Conservation (phyloP, 2,797 vertebrate species). For the Craterocephalus amniculus region DNA sequence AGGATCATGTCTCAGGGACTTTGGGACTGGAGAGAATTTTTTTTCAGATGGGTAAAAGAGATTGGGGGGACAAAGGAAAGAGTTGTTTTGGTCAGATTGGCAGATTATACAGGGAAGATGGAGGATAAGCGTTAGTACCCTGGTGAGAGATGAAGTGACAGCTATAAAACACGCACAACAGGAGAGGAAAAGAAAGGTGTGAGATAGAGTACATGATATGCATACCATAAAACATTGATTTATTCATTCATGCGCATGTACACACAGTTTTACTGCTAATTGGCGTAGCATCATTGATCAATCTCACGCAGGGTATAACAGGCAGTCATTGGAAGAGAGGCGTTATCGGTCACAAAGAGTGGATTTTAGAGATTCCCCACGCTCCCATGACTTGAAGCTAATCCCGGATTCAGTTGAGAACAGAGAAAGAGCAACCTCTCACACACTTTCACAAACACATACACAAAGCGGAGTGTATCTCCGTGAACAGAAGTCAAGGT, state of each 20-base stretch:
- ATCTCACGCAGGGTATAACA: constrained; percentile 31
- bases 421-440: constrained; percentile 19
- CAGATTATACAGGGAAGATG: constrained; percentile 29
- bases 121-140: constrained; percentile 37
- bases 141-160: constrained; percentile 42
- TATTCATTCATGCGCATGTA: constrained; percentile 22
- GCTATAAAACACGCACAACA: constrained; percentile 31
- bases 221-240: constrained; percentile 28
- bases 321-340: constrained; percentile 41
- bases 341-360: constrained; percentile 53
- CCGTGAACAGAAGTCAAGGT: constrained; percentile 31
- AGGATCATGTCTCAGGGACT: constrained; percentile 50
- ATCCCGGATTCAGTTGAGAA: constrained; percentile 61
- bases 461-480: constrained; percentile 21
- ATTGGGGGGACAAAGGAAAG: constrained; percentile 15
- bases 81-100: constrained; percentile 40
- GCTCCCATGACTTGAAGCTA: constrained; percentile 61
- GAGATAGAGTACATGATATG: constrained; percentile 15
- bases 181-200: constrained; percentile 32
- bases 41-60: constrained; percentile 19
- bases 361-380: constrained; percentile 63
- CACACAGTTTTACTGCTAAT: constrained; percentile 56
- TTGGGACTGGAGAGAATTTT: constrained; percentile 35
- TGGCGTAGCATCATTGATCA: constrained; percentile 56
- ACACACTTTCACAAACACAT: constrained; percentile 18